Evolutionary conservation across 2,113 vertebrate genomes (phyloP).

Genomic region (Eublepharis macularius): DNA sequence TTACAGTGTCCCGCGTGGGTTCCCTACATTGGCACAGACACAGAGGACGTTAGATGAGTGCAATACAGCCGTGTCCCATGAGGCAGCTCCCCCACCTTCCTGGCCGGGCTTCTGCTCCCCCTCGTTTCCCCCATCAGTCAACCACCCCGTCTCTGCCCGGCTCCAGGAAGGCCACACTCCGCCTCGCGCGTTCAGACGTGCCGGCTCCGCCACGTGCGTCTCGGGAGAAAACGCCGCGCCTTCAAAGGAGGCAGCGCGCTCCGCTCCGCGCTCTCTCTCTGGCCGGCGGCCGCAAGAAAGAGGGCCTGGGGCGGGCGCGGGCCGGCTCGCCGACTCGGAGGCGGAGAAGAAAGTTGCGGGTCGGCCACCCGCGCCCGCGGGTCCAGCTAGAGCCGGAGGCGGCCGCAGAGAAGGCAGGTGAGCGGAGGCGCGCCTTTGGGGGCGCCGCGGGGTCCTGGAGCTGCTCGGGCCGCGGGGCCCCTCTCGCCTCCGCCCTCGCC

Average conservation of each 20-base stretch:
- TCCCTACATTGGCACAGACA: too few relatives aligned
- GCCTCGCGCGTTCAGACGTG: accelerated
- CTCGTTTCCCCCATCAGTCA: too few relatives aligned
- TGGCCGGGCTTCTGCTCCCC: too few relatives aligned
- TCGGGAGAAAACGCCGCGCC: accelerated
- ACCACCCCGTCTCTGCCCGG: accelerated
- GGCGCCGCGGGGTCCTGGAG: background rate
- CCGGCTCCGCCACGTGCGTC: accelerated
- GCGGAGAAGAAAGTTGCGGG: background rate
- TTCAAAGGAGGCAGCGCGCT: accelerated
- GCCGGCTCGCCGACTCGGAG: too few relatives aligned
- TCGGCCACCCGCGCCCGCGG: too few relatives aligned
- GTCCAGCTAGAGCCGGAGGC: too few relatives aligned
- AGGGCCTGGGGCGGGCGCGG: background rate
- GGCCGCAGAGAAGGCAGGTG: background rate
- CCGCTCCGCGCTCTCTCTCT: background rate
- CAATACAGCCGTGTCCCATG: too few relatives aligned
- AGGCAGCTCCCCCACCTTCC: accelerated
- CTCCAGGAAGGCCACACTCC: background rate
- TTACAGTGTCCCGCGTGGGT: too few relatives aligned
- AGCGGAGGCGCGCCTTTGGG: background rate
- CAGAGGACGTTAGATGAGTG: too few relatives aligned
- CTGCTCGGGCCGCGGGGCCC: background rate
- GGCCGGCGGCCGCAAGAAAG: too few relatives aligned
- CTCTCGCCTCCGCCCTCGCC: background rate